These are phyloP conservation scores for Pseudomyrmex sp. DNA, from an alignment of 1,140 invertebrate species.

Conservation along the genomic window DNA sequence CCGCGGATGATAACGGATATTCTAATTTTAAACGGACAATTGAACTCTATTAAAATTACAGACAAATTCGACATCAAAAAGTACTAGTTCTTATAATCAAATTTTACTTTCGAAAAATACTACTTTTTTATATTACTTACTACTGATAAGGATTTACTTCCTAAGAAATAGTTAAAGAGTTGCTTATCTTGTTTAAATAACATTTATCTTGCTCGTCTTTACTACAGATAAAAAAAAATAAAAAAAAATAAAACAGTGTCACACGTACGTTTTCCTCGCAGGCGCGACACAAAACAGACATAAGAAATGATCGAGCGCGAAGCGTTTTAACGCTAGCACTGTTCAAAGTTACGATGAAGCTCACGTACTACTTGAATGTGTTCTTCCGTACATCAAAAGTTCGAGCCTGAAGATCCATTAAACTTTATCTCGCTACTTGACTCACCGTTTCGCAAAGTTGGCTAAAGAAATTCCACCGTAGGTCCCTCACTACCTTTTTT, in stretches of 20 bases:
- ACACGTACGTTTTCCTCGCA: background rate
- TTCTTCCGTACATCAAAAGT: conserved; percentile 59
- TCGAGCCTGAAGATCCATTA: conserved; percentile 58
- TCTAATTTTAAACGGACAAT: conserved; percentile 14
- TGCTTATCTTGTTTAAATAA: conserved; percentile 28
- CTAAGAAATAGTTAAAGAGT: background rate
- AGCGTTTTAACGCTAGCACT: conserved; percentile 43
- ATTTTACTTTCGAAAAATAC: background rate
- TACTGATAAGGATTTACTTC: background rate
- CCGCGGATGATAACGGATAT: background rate
- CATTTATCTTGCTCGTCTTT: conserved; percentile 38
- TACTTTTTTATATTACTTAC: background rate
- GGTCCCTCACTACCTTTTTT: conserved; percentile 32
- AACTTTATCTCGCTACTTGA: conserved; percentile 69
- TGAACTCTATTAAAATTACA: background rate
- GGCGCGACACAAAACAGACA: background rate
- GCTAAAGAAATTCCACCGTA: conserved; percentile 52
- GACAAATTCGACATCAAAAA: too few species aligned
- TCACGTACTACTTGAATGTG: conserved; percentile 53
- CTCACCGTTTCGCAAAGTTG: conserved; percentile 71
- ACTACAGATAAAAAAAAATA: conserved; percentile 6
- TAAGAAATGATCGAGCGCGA: conserved; percentile 41
- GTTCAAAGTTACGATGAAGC: conserved; percentile 58
- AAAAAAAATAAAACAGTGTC: background rate
- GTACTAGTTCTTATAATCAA: background rate